Evolutionary conservation across 2,888 invertebrate species (phyloP), one percentile per base, ranked within the genome.

Genomic region (Pseudeuparius sepicola): DNA sequence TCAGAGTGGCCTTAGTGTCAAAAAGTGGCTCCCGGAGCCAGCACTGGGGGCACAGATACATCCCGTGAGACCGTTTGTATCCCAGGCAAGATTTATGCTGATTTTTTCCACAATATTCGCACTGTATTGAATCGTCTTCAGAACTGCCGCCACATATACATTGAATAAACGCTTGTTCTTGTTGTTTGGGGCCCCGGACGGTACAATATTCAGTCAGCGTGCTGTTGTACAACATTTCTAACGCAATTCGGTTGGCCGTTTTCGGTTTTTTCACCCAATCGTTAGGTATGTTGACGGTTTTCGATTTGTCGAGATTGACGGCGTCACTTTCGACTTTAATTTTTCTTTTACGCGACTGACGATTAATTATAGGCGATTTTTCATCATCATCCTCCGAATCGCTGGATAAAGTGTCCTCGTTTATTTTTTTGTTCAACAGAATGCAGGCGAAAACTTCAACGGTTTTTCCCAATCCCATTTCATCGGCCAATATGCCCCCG

Each of bases 381-480:
- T 10, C 20, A 7, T 20, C 20, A 20, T n/a, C n/a, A 20, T 20
- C 20, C n/a, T 20, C 20, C 6, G 6, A 7, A 20, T 20, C n/a
- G n/a, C n/a, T 20, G n/a, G n/a, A n/a, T n/a, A n/a, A n/a, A n/a
- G n/a, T n/a, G n/a, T n/a, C n/a, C n/a, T n/a, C 15, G 31, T 27
- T 17, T 1, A 4, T 37, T 9, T 59, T 51, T 2, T 59, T 67
- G 55, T 81, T 66, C 2, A 66, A 56, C 31, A 83, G 55, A 45
- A 83, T 68, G 36, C 75, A 67, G 2, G 78, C 72, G 18, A 85
- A 53, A 7, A 83, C 70, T 60, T 85, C 83, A 0, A 85, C 76
- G 0, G 84, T 85, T 64, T 85, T 85, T 0, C 85, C 85, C 14
- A 85, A 61, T 1, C 85, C 84, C 83, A 84, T 84, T 61, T 84